Evolutionary conservation across 2,797 vertebrate species (phyloP), one percentile per base, ranked within the genome.

Genomic region (Protonibea diacanthus): DNA sequence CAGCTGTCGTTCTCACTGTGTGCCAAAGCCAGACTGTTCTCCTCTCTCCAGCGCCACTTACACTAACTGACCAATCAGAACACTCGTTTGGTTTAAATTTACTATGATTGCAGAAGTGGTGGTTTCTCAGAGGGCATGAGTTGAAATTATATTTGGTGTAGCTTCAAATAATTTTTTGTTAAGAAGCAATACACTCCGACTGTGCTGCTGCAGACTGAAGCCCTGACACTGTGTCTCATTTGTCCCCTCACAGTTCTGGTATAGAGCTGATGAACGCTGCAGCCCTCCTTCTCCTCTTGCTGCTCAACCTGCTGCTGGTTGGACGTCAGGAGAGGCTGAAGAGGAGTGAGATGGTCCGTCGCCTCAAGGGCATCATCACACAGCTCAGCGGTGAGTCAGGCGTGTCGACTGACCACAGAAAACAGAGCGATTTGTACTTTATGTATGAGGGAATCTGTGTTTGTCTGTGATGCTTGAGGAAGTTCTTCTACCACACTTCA

Each of bases 201-300:
- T 58, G 9, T 55, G 42, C 15, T 57, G 52, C 18, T 56, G 13
- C 57, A 42, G 45, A 51, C 18, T 14, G 23, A 66, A 4, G 3
- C 18, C 3, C 9, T 61, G 20, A 0, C 20, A 25, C 47, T 58
- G 8, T 17, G 5, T 59, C 9, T 29, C 5, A 74, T 47, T n/a
- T 11, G 9, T 38, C 1, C 25, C 9, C 78, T 44, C 29, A 25
- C 77, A 99, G 98, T 86, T 96, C 93, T 67, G 97, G 98, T 25
- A 95, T 97, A n/a, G 98, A 97, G 93, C 91, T 99, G 88, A 94
- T 97, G 79, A 98, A 97, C 0, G 96, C 97, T 0, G 89, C 91
- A 0, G 96, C 97, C 0, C 96, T 99, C n/a, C 94, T 98, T 59
- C 93, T 99, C 65, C 92, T 99, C 77, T 93, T 99, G 63, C 65